Percentiles rank a stretch among this genome's conserved stretches.
phyloP scores from a whole-genome alignment of 2,888 invertebrate genomes.

The Megaustenia siamemsis region DNA sequence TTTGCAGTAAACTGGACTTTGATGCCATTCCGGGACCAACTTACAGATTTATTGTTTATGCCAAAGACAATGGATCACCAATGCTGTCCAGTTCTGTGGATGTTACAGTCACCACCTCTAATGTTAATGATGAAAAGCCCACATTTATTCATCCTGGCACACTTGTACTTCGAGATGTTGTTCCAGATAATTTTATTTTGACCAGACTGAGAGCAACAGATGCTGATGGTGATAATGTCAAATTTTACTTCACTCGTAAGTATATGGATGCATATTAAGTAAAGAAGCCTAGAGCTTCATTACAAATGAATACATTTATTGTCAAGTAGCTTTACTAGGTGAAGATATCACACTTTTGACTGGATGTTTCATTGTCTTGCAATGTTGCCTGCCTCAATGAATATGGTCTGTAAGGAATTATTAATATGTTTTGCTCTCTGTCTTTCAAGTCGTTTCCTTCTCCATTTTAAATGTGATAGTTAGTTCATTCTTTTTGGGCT shows the following conservation, averaged over 20 bases:
- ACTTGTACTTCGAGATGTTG: constrained; percentile 67
- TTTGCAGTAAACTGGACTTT: constrained; percentile 69
- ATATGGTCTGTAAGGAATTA: background rate
- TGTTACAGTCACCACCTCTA: constrained; percentile 96
- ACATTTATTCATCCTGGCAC: constrained; percentile 66
- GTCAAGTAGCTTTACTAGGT: no score
- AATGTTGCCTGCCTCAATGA: background rate
- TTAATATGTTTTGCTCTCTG: background rate
- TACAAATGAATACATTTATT: no score
- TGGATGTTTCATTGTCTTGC: no score
- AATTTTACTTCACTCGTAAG: constrained; percentile 85
- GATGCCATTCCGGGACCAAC: constrained; percentile 82
- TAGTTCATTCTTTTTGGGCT: no score
- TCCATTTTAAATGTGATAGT: no score
- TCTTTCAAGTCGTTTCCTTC: no score
- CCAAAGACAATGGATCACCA: constrained; percentile 96
- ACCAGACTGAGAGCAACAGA: constrained; percentile 98
- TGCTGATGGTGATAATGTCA: constrained; percentile 97
- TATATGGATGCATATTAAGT: no score
- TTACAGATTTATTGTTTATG: constrained; percentile 92
- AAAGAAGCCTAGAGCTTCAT: no score
- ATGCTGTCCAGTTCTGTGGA: constrained; percentile 95
- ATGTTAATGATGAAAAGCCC: constrained; percentile 98
- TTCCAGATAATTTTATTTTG: constrained; percentile 88
- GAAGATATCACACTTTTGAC: no score